Conservation (phyloP, 2,113 vertebrate genomes). For the Pedionomus torquatus region DNA sequence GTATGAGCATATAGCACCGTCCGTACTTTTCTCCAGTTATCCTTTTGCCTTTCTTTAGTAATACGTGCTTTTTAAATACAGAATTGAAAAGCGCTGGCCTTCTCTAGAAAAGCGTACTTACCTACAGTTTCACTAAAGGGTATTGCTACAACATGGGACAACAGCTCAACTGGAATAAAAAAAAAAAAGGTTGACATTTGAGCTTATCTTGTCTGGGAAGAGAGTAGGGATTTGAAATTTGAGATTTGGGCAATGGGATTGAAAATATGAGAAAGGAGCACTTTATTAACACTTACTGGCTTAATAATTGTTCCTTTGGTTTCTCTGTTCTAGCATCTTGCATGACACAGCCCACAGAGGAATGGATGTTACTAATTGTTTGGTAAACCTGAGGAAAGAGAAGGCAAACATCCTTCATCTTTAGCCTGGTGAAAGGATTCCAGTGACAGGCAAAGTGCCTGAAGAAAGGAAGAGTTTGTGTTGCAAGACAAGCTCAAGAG, state of each 20-base stretch:
- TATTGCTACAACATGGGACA: not conserved
- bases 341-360: not conserved
- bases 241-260: not conserved
- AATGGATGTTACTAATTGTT: not conserved
- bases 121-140: not conserved
- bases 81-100: not conserved
- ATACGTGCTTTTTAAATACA: not conserved
- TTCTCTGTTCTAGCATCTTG: conserved; percentile 48
- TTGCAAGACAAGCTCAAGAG: conserved; percentile 5
- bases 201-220: not conserved
- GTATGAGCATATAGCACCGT: not conserved
- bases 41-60: not conserved
- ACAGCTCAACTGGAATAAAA: not conserved
- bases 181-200: not conserved
- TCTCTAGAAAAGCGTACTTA: not conserved
- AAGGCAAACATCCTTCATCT: not conserved
- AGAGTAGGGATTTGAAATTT: not conserved
- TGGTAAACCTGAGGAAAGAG: not conserved
- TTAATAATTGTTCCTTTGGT: conserved; percentile 27
- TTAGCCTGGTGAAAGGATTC: conserved; percentile 10
- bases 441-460: not conserved
- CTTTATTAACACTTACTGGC: not conserved
- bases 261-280: not conserved
- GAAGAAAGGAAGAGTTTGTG: conserved; percentile 3
- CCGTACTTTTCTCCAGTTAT: not conserved